Percentiles rank a stretch among this genome's conserved stretches.
These are phyloP conservation scores for Pristionchus entomophagus DNA, from an alignment of 2,888 invertebrate species.

Conservation along the genomic window DNA sequence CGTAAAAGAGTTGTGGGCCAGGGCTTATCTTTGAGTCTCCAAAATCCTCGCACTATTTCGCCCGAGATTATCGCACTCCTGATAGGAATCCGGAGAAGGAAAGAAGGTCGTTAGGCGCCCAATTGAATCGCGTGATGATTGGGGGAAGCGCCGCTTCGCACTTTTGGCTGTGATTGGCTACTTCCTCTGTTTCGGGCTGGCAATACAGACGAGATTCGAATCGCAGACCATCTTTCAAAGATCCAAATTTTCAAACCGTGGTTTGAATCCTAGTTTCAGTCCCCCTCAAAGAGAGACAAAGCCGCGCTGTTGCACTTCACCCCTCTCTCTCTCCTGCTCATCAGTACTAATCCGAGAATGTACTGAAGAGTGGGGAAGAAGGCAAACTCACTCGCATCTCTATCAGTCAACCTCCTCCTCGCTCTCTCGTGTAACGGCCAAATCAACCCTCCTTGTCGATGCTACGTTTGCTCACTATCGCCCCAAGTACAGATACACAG, in stretches of 20 bases:
- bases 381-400: conserved; percentile 50
- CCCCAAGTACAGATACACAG: conserved; percentile 45
- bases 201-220: no score
- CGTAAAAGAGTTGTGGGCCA: neutral
- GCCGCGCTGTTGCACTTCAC: neutral
- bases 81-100: conserved; percentile 10
- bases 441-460: conserved; percentile 48
- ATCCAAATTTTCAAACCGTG: no score
- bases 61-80: neutral
- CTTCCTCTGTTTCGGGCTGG: neutral
- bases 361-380: conserved; percentile 9
- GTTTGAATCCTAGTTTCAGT: no score
- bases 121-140: conserved; percentile 15
- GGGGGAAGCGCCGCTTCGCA: neutral
- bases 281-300: neutral
- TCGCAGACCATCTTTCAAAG: no score
- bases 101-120: neutral
- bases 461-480: conserved; percentile 41
- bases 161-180: neutral
- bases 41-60: neutral
- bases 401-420: conserved; percentile 25
- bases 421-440: conserved; percentile 24
- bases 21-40: neutral
- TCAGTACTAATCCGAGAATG: conserved; percentile 29
- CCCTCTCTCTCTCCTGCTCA: neutral